A percentile compares a stretch with the other conserved stretches of the same genome.
Conservation (phyloP, 2,797 vertebrate species). For the Anguilla megastoma region DNA sequence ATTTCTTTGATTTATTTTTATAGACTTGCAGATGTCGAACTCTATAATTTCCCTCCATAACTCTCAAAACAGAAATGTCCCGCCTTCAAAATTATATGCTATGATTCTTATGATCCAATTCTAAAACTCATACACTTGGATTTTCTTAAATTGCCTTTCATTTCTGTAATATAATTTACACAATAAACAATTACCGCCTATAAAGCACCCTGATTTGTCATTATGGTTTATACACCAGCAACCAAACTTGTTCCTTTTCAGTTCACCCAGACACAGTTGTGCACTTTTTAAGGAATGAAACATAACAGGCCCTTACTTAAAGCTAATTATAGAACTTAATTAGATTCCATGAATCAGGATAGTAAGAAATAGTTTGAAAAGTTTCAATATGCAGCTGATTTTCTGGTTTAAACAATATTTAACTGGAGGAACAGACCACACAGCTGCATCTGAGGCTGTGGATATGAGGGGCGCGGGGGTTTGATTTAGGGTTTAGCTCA, state of each 20-base stretch:
- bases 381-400: neutral
- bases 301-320: neutral
- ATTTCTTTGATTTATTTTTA: constrained; percentile 14
- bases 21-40: neutral
- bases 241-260: constrained; percentile 9
- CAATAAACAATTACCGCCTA: constrained; percentile 17
- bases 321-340: neutral
- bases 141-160: neutral
- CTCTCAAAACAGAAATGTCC: constrained; percentile 10
- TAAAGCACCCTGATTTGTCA: neutral
- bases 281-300: neutral
- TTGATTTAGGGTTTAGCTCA: neutral
- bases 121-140: neutral
- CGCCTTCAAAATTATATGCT: neutral
- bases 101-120: constrained; percentile 5
- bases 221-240: neutral
- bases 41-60: neutral
- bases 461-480: neutral
- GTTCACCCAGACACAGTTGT: neutral
- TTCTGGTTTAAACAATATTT: neutral
- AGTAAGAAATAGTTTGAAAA: neutral
- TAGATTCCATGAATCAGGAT: neutral
- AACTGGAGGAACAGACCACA: neutral
- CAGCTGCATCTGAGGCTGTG: neutral
- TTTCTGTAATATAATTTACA: neutral